These are phyloP conservation scores for Platanista minor DNA, from an alignment of 2,113 vertebrate species.

Conservation along the genomic window DNA sequence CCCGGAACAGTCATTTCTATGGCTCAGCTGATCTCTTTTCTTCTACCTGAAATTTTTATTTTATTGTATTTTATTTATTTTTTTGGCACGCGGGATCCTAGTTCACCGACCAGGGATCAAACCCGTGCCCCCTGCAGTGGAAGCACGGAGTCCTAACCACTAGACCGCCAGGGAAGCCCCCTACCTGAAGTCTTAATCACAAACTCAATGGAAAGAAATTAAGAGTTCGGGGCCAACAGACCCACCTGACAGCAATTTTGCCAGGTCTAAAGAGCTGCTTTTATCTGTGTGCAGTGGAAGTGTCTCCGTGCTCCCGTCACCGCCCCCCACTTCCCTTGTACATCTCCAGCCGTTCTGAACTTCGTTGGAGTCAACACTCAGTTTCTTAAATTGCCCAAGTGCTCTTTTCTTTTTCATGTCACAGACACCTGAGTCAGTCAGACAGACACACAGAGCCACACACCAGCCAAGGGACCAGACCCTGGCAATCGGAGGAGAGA, in stretches of 20 bases:
- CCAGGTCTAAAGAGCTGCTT: constrained; percentile 67
- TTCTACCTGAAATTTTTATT: background rate
- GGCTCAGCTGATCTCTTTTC: background rate
- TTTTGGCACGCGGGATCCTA: no score
- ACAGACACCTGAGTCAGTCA: background rate
- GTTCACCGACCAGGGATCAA: no score
- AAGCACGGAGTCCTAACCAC: no score
- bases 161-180: no score
- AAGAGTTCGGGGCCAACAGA: constrained; percentile 46
- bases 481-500: rapidly evolving
- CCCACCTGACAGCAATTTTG: constrained; percentile 72
- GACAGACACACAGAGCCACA: background rate
- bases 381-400: constrained; percentile 57
- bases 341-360: constrained; percentile 42
- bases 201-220: background rate
- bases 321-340: no score
- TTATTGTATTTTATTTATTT: no score
- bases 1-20: background rate
- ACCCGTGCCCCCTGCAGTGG: no score
- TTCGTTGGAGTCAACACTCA: constrained; percentile 48
- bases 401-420: background rate
- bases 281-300: constrained; percentile 45
- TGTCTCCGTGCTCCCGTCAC: no score
- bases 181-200: background rate
- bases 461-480: background rate